Percentiles rank a stretch among this genome's conserved stretches.
Conservation (phyloP, 2,797 vertebrate species). For the Tangara arthus region DNA sequence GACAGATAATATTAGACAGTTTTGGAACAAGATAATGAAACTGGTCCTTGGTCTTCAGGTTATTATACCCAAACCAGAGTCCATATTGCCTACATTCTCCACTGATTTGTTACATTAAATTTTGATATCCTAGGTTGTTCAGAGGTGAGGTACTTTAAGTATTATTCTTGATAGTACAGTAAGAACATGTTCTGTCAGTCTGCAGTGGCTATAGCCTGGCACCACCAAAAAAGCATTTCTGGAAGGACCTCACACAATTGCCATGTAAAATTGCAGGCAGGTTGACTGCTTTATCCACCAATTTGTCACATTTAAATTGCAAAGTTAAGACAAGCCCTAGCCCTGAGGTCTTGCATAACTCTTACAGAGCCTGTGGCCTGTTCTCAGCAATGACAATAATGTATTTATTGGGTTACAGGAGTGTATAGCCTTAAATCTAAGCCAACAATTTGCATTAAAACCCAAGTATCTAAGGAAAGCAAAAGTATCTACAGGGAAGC, state of each 20-base stretch:
- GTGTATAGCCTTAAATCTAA: not conserved
- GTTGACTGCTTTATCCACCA: not conserved
- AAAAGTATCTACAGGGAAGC: not conserved
- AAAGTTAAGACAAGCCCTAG: not conserved
- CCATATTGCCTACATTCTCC: not conserved
- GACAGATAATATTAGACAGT: not conserved
- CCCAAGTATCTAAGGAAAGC: not conserved
- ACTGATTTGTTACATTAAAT: not conserved
- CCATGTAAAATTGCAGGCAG: not conserved
- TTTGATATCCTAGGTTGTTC: not conserved
- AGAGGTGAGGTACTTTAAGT: not conserved
- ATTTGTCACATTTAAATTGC: not conserved
- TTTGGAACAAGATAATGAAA: not conserved
- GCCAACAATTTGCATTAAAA: not conserved
- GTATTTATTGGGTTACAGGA: not conserved
- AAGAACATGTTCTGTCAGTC: not conserved
- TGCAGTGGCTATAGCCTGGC: not conserved
- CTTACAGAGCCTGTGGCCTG: not conserved
- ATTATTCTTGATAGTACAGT: not conserved
- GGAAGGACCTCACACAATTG: not conserved
- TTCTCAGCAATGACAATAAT: not conserved
- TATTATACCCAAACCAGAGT: not conserved
- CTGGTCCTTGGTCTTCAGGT: not conserved
- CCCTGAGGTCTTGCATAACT: not conserved
- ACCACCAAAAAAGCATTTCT: not conserved